Percentiles rank a stretch among this genome's conserved stretches.
Evolutionary conservation across 2,797 vertebrate genomes (phyloP).

Genomic region (Dryobates pubescens): DNA sequence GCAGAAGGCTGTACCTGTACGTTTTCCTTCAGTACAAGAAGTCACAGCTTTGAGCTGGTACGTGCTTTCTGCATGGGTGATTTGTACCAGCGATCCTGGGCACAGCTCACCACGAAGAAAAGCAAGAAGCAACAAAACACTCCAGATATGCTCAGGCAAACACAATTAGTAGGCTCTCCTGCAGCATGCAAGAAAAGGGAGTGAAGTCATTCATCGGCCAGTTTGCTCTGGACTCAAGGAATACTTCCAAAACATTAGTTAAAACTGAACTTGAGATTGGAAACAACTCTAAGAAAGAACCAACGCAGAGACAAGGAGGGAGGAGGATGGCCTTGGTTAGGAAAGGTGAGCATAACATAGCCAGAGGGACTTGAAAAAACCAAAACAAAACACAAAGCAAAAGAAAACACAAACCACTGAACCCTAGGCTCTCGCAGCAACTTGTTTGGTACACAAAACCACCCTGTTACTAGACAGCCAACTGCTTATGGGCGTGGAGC

Average conservation of each 20-base stretch:
- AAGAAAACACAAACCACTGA: background rate
- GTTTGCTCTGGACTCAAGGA: background rate
- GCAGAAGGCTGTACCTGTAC: too few species aligned
- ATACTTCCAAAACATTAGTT: background rate
- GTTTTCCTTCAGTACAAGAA: too few species aligned
- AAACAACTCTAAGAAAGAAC: background rate
- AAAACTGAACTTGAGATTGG: background rate
- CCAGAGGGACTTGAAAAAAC: conserved; percentile 4
- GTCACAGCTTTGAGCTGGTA: too few species aligned
- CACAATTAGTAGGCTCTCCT: background rate
- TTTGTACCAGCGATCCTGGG: too few species aligned
- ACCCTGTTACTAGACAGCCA: conserved; percentile 25
- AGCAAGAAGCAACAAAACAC: too few species aligned
- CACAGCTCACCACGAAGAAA: too few species aligned
- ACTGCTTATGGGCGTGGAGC: background rate
- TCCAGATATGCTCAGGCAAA: too few species aligned
- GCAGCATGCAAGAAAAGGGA: background rate
- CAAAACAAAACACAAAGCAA: background rate
- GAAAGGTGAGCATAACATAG: background rate
- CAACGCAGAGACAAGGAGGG: background rate
- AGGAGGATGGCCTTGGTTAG: background rate
- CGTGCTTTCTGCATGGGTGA: too few species aligned
- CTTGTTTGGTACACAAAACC: conserved; percentile 36
- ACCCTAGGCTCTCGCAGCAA: background rate
- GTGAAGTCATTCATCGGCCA: background rate